Evolutionary conservation across 2,797 vertebrate genomes (phyloP).

Genomic region (Chloroceryle inda): DNA sequence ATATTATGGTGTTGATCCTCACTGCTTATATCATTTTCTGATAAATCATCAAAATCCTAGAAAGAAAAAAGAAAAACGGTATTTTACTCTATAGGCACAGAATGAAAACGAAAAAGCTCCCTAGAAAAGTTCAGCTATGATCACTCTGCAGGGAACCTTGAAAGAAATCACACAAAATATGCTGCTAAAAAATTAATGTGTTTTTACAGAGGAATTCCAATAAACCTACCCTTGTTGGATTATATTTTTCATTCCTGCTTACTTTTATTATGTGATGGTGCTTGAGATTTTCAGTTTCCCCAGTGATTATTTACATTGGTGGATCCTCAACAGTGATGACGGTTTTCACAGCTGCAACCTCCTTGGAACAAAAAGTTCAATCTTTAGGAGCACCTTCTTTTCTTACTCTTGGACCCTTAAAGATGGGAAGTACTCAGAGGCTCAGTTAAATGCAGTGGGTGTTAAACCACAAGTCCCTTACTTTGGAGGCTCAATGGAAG

Average conservation of each 20-base stretch:
- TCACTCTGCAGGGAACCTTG: neutral
- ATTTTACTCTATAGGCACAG: neutral
- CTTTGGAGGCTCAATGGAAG: neutral
- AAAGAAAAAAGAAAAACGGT: neutral
- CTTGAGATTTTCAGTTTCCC: neutral
- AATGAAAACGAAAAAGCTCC: neutral
- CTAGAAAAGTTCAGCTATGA: neutral
- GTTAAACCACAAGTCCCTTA: neutral
- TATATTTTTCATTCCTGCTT: neutral
- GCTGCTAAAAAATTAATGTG: neutral
- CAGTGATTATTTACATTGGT: neutral
- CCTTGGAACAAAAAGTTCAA: neutral
- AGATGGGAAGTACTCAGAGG: neutral
- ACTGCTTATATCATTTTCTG: constrained; percentile 77
- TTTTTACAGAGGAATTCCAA: neutral
- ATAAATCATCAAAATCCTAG: constrained; percentile 75
- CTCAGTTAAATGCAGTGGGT: neutral
- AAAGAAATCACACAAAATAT: neutral
- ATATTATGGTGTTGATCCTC: constrained; percentile 77
- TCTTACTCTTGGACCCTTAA: neutral
- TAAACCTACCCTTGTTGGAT: neutral
- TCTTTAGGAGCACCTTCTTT: neutral
- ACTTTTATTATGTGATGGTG: neutral
- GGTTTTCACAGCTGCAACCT: neutral
- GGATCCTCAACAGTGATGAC: fast-evolving